A percentile compares a stretch with the other conserved stretches of the same genome.
Evolutionary conservation across 53 echinoderm and acorn worm species (phyloP).

Genomic region (Arbacia lixula): DNA sequence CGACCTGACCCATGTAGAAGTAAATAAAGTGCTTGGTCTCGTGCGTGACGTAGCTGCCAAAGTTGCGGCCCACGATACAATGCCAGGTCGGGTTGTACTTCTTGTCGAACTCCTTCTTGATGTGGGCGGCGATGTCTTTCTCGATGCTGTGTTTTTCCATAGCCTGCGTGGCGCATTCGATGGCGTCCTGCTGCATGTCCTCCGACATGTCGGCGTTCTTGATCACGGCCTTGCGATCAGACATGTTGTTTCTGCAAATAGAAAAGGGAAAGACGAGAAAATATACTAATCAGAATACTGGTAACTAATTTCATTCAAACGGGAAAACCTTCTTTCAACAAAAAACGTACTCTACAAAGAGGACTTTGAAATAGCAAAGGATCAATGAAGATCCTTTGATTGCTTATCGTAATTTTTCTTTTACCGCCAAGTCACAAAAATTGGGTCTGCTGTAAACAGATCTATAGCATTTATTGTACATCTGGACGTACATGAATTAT

Average conservation of each 20-base stretch:
- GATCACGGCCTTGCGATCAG: constrained; percentile 91
- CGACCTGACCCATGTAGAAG: constrained; percentile 91
- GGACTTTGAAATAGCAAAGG: no score
- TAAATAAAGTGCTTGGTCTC: constrained; percentile 97
- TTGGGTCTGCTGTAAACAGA: no score
- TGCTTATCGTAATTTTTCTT: no score
- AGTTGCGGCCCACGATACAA: constrained; percentile 89
- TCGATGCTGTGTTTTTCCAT: constrained; percentile 87
- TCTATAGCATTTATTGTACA: no score
- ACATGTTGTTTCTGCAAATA: constrained; percentile 57
- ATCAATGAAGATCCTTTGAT: no score
- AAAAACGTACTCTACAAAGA: no score
- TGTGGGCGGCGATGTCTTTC: constrained; percentile 89
- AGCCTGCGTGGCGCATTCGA: constrained; percentile 69
- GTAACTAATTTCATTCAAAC: no score
- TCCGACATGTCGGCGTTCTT: constrained; percentile 97
- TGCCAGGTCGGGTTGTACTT: constrained; percentile 95
- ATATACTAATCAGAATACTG: no score
- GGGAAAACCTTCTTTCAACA: no score
- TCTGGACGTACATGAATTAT: no score
- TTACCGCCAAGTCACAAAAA: no score
- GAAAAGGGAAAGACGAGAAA: neutral
- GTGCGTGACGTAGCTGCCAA: constrained; percentile 96
- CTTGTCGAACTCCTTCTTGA: constrained; percentile 94
- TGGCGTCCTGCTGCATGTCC: constrained; percentile 84